Evolutionary conservation across 1,140 invertebrate genomes (phyloP).

Genomic region (Euura saliciscinereae): DNA sequence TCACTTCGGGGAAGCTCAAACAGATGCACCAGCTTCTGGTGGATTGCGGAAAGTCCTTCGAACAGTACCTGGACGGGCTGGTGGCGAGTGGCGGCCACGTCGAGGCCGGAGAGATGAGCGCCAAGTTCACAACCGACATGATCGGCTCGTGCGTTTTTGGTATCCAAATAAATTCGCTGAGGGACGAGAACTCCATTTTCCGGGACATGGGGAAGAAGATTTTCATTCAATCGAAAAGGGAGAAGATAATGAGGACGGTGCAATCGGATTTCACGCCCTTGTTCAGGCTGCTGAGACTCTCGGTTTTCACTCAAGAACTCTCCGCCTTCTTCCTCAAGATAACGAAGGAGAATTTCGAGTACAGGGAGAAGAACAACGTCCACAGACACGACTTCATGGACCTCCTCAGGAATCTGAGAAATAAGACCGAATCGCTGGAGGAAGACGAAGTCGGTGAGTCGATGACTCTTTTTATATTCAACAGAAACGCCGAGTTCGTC

Average conservation of each 20-base stretch:
- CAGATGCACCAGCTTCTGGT: conserved; percentile 58
- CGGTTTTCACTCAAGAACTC: conserved; percentile 22
- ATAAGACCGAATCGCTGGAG: conserved; percentile 17
- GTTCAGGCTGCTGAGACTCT: not conserved
- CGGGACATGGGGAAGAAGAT: conserved; percentile 35
- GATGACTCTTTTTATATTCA: conserved; percentile 13
- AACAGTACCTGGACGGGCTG: conserved; percentile 47
- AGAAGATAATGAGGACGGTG: no score
- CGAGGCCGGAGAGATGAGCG: conserved; percentile 52
- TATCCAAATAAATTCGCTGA: conserved; percentile 64
- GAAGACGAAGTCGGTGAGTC: not conserved
- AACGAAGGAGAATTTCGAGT: conserved; percentile 41
- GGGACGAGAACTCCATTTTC: conserved; percentile 63
- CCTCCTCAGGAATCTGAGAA: conserved; percentile 48
- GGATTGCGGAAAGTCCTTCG: conserved; percentile 47
- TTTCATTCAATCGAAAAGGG: no score
- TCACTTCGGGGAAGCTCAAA: conserved; percentile 59
- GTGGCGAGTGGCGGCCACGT: conserved; percentile 51
- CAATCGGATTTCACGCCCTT: conserved; percentile 20
- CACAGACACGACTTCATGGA: conserved; percentile 59
- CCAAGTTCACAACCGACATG: conserved; percentile 68
- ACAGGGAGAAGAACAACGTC: conserved; percentile 50
- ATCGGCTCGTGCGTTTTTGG: conserved; percentile 68
- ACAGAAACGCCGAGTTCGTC: not conserved
- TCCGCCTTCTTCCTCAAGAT: no score